phyloP scores from a whole-genome alignment of 1,140 invertebrate genomes.

The Philotrypesis tridentata region DNA sequence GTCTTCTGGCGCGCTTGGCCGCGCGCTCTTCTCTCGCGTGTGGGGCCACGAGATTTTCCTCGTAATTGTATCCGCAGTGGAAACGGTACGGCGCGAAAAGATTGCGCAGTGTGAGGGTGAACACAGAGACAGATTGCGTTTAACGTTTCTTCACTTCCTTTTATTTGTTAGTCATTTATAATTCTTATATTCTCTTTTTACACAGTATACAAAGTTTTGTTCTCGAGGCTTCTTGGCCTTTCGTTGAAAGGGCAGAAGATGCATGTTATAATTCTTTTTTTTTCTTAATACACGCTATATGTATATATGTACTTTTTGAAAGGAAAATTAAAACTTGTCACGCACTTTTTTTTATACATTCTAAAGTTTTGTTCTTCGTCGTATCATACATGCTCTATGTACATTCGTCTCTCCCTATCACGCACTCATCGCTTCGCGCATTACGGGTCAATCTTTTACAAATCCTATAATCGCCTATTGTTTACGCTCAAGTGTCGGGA shows the following conservation, averaged over 20 bases:
- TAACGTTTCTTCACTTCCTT: constrained; percentile 23
- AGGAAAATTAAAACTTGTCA: constrained; percentile 9
- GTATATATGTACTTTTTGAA: constrained; percentile 16
- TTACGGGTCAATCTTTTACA: neutral
- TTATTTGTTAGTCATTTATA: constrained; percentile 36
- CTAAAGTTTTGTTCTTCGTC: neutral
- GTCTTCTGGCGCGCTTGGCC: no score
- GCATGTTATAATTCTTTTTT: neutral
- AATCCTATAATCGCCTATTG: neutral
- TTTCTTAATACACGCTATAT: constrained; percentile 14
- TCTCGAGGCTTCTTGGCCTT: constrained; percentile 12
- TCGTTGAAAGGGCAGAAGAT: constrained; percentile 20
- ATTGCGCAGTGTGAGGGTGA: neutral
- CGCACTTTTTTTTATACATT: constrained; percentile 31
- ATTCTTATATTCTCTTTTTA: constrained; percentile 39
- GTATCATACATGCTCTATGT: constrained; percentile 30
- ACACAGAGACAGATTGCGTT: neutral
- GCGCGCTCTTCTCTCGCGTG: no score
- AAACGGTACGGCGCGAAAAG: no score
- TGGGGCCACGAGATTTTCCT: no score
- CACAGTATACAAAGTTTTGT: constrained; percentile 35
- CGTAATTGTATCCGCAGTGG: no score
- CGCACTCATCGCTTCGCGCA: neutral
- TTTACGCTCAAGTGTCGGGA: no score
- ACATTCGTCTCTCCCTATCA: constrained; percentile 8